These are phyloP conservation scores for Amblyjoppa proteus DNA, from an alignment of 2,888 invertebrate species.

Conservation along the genomic window DNA sequence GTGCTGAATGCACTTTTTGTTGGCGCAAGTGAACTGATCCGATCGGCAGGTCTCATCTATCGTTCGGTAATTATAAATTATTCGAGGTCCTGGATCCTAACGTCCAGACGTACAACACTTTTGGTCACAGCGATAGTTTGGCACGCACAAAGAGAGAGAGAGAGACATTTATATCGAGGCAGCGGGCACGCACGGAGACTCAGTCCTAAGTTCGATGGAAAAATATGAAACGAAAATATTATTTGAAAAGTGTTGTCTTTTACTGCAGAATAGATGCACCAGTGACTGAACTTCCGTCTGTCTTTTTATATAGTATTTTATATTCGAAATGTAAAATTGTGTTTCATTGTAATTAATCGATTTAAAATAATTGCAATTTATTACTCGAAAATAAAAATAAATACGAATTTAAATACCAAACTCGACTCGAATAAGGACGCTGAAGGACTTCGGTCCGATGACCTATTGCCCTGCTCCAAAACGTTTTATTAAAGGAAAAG, in stretches of 20 bases:
- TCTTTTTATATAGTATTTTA: not conserved
- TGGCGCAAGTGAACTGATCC: constrained; percentile 96
- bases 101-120: not conserved
- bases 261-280: not conserved
- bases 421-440: too few species aligned
- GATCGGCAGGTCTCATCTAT: constrained; percentile 95
- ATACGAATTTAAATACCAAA: too few species aligned
- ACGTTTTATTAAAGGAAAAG: too few species aligned
- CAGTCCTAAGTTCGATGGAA: not conserved
- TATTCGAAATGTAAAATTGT: not conserved
- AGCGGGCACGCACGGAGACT: not conserved
- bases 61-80: constrained; percentile 51
- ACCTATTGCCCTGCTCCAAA: too few species aligned
- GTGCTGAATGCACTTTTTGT: constrained; percentile 94
- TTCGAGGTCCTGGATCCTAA: not conserved
- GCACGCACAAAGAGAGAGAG: constrained; percentile 8
- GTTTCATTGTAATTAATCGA: not conserved
- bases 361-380: too few species aligned
- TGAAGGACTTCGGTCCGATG: too few species aligned
- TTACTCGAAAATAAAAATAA: too few species aligned
- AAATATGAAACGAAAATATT: not conserved
- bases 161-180: not conserved
- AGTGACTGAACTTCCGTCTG: not conserved
- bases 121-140: not conserved
- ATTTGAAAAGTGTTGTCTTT: not conserved